A percentile compares a stretch with the other conserved stretches of the same genome.
phyloP scores from a whole-genome alignment of 92 coral and sea anemone species.

The Blastomussa wellsi region DNA sequence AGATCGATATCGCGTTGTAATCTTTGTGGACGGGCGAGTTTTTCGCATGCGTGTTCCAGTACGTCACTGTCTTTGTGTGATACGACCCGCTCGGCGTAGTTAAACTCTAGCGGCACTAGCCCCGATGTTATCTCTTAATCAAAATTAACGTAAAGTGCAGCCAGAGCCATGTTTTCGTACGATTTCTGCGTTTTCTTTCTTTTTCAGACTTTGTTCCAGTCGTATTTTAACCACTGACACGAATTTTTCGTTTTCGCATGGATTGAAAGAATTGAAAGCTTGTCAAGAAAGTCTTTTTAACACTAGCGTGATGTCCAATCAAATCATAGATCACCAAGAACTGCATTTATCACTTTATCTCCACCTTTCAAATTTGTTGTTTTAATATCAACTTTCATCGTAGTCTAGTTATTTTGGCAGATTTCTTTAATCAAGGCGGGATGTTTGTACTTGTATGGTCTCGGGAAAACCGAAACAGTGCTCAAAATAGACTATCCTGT shows the following conservation, averaged over 20 bases:
- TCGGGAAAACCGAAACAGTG: constrained; percentile 1
- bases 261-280: neutral
- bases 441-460: neutral
- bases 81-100: neutral
- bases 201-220: constrained; percentile 33
- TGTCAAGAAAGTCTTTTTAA: constrained; percentile 12
- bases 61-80: neutral
- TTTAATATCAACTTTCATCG: constrained; percentile 18
- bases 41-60: neutral
- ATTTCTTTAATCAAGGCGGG: constrained; percentile 12
- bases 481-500: constrained; percentile 18
- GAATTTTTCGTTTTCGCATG: neutral
- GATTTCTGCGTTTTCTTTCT: neutral
- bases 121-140: neutral
- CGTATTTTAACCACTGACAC: constrained; percentile 1
- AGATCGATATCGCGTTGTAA: constrained; percentile 14
- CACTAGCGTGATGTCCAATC: neutral
- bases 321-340: neutral
- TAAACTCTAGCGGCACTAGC: neutral
- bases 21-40: neutral
- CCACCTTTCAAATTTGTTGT: constrained; percentile 27
- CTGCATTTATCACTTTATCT: constrained; percentile 23
- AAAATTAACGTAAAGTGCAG: neutral
- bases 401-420: constrained; percentile 29
- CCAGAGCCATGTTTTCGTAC: neutral